phyloP scores from a whole-genome alignment of 1,140 invertebrate genomes.

The Vanessa tameamea region DNA sequence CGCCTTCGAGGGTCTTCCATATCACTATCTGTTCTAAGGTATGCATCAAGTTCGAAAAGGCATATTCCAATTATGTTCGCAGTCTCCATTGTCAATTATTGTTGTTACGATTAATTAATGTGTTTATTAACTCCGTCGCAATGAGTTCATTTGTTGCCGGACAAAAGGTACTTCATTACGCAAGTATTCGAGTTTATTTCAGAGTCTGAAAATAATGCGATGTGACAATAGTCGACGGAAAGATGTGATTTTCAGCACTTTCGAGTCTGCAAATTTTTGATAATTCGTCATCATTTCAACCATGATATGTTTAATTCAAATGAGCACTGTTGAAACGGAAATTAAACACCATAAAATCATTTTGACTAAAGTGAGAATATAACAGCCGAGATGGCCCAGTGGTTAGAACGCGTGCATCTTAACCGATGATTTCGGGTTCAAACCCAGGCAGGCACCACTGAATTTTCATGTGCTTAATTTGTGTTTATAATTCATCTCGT shows the following conservation, averaged over 20 bases:
- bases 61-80: constrained; percentile 29
- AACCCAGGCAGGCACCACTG: too few relatives aligned
- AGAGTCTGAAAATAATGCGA: constrained; percentile 8
- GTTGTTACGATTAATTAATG: constrained; percentile 35
- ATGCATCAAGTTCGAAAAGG: constrained; percentile 21
- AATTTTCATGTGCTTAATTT: too few relatives aligned
- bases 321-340: too few relatives aligned
- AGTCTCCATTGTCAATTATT: constrained; percentile 26
- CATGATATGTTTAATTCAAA: too few relatives aligned
- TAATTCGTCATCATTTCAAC: too few relatives aligned
- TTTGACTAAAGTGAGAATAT: too few relatives aligned
- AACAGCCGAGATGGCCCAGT: too few relatives aligned
- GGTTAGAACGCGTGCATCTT: too few relatives aligned
- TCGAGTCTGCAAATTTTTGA: too few relatives aligned
- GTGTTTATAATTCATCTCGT: too few relatives aligned
- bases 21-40: not conserved
- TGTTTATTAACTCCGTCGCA: constrained; percentile 30
- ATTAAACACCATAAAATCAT: too few relatives aligned
- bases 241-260: not conserved
- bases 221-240: not conserved
- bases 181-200: constrained; percentile 19
- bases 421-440: too few relatives aligned
- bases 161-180: constrained; percentile 26
- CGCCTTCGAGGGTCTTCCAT: not conserved
- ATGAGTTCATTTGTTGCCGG: constrained; percentile 26